Evolutionary conservation across 2,888 invertebrate genomes (phyloP).

Genomic region (Macrosiphum euphorbiae): DNA sequence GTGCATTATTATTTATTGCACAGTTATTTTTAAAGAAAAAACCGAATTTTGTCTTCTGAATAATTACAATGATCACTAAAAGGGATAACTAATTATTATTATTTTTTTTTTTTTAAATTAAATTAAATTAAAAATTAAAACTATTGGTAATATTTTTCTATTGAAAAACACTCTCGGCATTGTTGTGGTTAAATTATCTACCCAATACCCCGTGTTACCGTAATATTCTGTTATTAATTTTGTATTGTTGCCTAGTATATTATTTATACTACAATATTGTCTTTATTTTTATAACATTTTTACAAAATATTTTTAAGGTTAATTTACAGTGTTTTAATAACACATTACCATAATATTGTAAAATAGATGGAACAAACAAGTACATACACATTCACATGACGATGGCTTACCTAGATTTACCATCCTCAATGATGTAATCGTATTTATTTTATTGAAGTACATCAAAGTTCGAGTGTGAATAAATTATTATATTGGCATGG

Average conservation of each 20-base stretch:
- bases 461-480: neutral
- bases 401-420: neutral
- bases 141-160: neutral
- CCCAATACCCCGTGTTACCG: neutral
- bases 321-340: neutral
- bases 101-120: neutral
- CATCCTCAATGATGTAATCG: neutral
- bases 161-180: neutral
- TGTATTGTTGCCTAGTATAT: neutral
- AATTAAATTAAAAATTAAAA: neutral
- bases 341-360: neutral
- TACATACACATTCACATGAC: neutral
- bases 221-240: neutral
- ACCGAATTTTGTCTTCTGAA: neutral
- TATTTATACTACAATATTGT: neutral
- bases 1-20: neutral
- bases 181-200: neutral
- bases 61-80: neutral
- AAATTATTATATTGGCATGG: neutral
- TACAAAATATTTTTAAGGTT: neutral
- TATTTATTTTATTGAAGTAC: neutral
- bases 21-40: neutral
- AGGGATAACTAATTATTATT: neutral
- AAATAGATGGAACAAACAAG: neutral
- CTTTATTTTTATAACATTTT: neutral